Percentiles rank a stretch among this genome's conserved stretches.
phyloP scores from a whole-genome alignment of 2,113 vertebrate genomes.

The Myxocyprinus asiaticus region DNA sequence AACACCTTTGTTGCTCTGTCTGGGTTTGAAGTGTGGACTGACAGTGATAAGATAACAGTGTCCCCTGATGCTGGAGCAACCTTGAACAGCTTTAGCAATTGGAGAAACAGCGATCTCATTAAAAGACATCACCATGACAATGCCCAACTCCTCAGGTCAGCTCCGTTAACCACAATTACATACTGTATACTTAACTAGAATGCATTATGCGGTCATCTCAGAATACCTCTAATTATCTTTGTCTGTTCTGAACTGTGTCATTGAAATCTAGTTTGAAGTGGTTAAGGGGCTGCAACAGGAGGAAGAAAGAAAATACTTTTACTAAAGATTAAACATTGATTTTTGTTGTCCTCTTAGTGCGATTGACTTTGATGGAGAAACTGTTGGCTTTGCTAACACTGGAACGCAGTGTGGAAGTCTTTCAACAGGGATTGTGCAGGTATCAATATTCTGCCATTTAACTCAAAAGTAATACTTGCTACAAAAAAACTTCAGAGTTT shows the following conservation, averaged over 20 bases:
- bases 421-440: conserved; percentile 75
- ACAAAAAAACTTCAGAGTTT: background rate
- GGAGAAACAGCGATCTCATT: conserved; percentile 72
- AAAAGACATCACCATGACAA: conserved; percentile 79
- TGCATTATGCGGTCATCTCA: too few relatives aligned
- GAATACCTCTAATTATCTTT: too few relatives aligned
- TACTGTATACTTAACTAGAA: background rate
- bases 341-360: conserved; percentile 57
- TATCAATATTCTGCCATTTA: conserved; percentile 26
- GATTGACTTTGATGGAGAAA: conserved; percentile 74
- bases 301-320: background rate
- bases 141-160: conserved; percentile 87
- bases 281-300: background rate
- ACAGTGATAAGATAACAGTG: conserved; percentile 73
- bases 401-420: conserved; percentile 71
- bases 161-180: background rate
- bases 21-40: conserved; percentile 87
- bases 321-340: conserved; percentile 25
- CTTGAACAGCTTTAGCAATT: conserved; percentile 78
- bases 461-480: background rate
- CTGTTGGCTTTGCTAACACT: conserved; percentile 75
- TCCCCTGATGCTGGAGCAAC: conserved; percentile 64
- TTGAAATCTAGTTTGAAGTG: too few relatives aligned
- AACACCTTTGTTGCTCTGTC: conserved; percentile 81
- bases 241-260: too few relatives aligned